Base-by-base conservation (phyloP, 2,113 vertebrate species). In the Poecile atricapillus region DNA sequence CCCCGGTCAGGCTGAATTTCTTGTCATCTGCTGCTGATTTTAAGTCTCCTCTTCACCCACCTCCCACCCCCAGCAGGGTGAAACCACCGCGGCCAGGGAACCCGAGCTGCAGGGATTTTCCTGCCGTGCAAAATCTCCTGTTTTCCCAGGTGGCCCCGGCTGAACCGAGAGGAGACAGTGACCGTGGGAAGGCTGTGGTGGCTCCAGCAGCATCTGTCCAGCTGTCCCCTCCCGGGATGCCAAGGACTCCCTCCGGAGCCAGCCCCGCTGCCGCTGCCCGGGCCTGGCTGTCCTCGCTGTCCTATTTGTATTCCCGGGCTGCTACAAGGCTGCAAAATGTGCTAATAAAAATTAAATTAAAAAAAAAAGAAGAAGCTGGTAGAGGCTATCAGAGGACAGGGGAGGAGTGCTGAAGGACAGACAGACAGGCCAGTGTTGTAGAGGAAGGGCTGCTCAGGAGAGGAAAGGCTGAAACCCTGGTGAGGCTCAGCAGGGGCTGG, bases 331-430 rank as follows among this genome's bases (percentile, higher is more conserved):
- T 91, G 62, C 58, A 76, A 95, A 95, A 83, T 50, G 81, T 64
- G 73, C 93, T 95, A 94, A 97, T 87, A 95, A 96, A 91, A 95
- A 90, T 63, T 37, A 55, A 82, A 95, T 93, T 85, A 7, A 68
- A 94, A 50, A 64, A 62, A 41, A 82, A 70, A 60, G 76, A 80
- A 78, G 58, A 35, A 79, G 67, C 37, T 78, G 94, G 47, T 73
- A 16, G 93, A 90, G 55, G 53, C 83, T 70, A 83, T 49, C n/a
- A 70, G 82, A 89, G 55, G 93, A 93, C 62, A 49, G 91, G 49
- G 53, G n/a, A 91, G 46, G 24, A 27, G 11, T 3, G 17, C 76
- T 67, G 81, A 90, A 82, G 81, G 81, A 62, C 65, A 55, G 71
- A 87, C 8, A 35, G 84, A 78, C 75, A 53, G 67, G 24, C 3